Evolutionary conservation across 2,797 vertebrate species (phyloP), one percentile per base, ranked within the genome.

Genomic region (Urocyon cinereoargenteus): DNA sequence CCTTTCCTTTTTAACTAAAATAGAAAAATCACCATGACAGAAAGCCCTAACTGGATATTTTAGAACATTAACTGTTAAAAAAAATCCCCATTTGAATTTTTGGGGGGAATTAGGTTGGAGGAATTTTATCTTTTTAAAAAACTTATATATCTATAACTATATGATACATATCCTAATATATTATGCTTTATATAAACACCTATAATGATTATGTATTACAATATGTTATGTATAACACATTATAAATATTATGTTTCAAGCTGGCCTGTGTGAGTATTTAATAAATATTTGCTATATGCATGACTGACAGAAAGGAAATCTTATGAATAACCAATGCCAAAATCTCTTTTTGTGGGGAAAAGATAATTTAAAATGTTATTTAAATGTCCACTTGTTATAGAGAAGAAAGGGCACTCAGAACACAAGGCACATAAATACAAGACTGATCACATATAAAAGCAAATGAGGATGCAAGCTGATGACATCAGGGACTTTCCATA

Each of bases 161-260:
- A 62, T 49, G 34, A 34, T 4, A 49, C 11, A 72, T 28, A 26
- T 45, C 4, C 34, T 4, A 78, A 16, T 45, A 22, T 18, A 75
- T 31, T 81, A 49, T 79, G 3, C 1, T 21, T 53, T 81, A 61
- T 70, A 49, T 59, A 70, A 57, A 78, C 3, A 34, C 13, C 57
- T 45, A 77, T 21, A 72, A 66, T 31, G 5, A 82, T 79, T 26
- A 82, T 85, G n/a, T 62, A 79, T 70, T 64, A 36, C 66, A 86
- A 8, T 34, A 64, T 55, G 57, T 13, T 90, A 1, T 34, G 0
- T 2, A 61, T 62, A 77, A 86, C 40, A 36, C 24, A 86, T 77
- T 55, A 82, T 62, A 72, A 75, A 82, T 34, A 86, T 70, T 91
- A 34, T 34, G 55, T 96, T 82, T 49, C 61, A 92, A 81, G 15